Conservation (phyloP, 37 sponge, comb jelly and placozoan species). For the Mnemiopsis leidyi region DNA sequence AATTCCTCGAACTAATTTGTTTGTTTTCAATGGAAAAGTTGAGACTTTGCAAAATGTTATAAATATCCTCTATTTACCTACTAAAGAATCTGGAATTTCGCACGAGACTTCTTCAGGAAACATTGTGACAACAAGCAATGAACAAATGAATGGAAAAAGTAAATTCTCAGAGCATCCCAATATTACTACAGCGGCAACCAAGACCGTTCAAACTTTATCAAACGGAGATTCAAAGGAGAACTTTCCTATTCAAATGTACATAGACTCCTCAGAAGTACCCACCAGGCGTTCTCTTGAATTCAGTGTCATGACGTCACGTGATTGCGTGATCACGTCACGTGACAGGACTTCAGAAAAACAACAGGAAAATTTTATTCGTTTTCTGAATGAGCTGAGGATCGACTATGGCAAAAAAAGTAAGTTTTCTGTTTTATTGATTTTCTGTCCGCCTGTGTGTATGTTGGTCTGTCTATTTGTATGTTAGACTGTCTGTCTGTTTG, state of each 20-base stretch:
- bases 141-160: no score
- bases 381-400: neutral
- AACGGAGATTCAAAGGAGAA: neutral
- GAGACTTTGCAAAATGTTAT: neutral
- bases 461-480: neutral
- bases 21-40: neutral
- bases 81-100: neutral
- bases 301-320: neutral
- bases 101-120: neutral
- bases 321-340: neutral
- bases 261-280: neutral
- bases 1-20: constrained; percentile 7
- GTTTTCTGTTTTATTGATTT: neutral
- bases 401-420: neutral
- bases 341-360: neutral
- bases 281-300: neutral
- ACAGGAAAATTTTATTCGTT: neutral
- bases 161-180: neutral
- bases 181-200: neutral
- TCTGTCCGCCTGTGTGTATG: neutral
- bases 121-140: neutral
- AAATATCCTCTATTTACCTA: neutral
- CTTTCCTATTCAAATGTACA: neutral
- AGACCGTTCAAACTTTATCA: neutral
- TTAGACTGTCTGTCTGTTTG: no score